Base-by-base conservation (phyloP, 2,888 invertebrate genomes). In the Oscheius sp. region DNA sequence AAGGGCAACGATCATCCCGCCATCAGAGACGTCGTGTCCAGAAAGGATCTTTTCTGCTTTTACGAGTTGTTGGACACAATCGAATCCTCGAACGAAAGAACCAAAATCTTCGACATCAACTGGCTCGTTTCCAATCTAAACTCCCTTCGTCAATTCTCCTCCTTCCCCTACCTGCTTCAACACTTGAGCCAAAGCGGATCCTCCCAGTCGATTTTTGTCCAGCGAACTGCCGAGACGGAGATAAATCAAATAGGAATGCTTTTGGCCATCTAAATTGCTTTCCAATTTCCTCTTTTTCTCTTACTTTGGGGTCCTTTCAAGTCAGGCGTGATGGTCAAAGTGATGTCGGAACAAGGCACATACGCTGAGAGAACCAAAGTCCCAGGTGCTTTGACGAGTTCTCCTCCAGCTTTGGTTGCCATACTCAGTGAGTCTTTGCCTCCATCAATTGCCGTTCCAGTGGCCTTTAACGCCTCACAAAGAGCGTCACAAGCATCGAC, bases 341-440 rank as follows among this genome's bases (percentile, higher is more conserved):
- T 91, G 17, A 98, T 91, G 87, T 98, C 93, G 0, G 94, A 93
- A 87, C 96, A 96, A 0, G 95, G 94, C 0, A 94, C 96, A 87
- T 97, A 98, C 0, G 93, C 92, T 0, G 96, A 96, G n/a, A 98
- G 91, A 0, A 97, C 97, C 63, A 97, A 89, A 0, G 95, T 93
- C 23, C 95, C 95, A 34, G 93, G 92, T 20, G 82, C 77, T 69
- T 79, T 79, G 34, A 79, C 77, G 25, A 79, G 37, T 65, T 79
- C 76, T 37, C 71, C 75, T 42, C 90, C 91, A 6, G 95, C 92
- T 80, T 93, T 90, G 1, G 96, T 95, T 57, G 96, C 93, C 97
- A 97, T 98, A 66, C 95, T 95, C 20, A 98, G 89, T 6, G 96
- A 95, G 89, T 97, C 96, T 66, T 98, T 96, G 50, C 97, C 95